Percentiles rank a stretch among this genome's conserved stretches.
Evolutionary conservation across 2,797 vertebrate genomes (phyloP).

Genomic region (Peromyscus eremicus): DNA sequence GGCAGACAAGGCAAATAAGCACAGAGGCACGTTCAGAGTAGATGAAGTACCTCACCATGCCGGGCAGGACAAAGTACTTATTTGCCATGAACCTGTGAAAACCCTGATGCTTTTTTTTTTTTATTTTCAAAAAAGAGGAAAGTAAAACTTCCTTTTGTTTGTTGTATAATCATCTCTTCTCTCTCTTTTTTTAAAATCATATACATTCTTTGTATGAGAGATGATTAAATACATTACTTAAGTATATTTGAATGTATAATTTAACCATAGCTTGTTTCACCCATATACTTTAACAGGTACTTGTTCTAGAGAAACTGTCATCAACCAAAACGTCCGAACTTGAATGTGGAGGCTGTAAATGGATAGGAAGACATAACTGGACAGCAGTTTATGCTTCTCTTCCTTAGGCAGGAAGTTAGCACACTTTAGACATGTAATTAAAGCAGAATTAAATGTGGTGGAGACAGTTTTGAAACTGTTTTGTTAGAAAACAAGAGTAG

Average conservation of each 20-base stretch:
- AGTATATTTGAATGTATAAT: not conserved
- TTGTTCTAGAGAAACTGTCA: not conserved
- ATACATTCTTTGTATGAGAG: not conserved
- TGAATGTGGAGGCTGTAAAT: not conserved
- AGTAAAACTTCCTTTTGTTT: not conserved
- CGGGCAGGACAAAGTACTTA: accelerated
- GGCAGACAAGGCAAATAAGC: not conserved
- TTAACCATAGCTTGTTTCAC: not conserved
- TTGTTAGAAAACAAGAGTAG: conserved; percentile 36
- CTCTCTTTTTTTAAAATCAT: not conserved
- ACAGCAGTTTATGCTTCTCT: not conserved
- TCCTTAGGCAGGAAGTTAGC: not conserved
- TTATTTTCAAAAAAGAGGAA: not conserved
- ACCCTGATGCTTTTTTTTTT: not conserved
- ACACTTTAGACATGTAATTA: not conserved
- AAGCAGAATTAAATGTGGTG: not conserved
- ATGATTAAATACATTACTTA: not conserved
- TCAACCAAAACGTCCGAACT: not conserved
- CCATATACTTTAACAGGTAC: not conserved
- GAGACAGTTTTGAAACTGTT: conserved; percentile 16
- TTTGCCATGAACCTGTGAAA: not conserved
- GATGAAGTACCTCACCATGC: not conserved
- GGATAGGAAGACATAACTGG: not conserved
- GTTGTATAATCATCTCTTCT: not conserved
- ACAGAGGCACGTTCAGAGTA: not conserved